Evolutionary conservation across 1,140 invertebrate genomes (phyloP).

Genomic region (Nephotettix cincticeps): DNA sequence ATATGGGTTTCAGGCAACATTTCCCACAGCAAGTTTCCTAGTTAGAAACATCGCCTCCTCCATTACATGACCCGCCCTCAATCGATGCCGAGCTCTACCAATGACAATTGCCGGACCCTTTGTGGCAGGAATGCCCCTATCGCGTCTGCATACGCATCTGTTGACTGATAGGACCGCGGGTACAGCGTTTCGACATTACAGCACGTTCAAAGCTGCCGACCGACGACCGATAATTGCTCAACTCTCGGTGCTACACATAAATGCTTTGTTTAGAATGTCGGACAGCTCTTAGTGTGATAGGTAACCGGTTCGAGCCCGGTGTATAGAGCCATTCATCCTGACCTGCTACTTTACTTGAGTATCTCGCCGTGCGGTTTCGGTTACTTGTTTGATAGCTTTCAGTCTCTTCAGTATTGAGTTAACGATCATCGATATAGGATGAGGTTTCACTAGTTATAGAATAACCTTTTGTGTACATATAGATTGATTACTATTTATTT

Average conservation of each 20-base stretch:
- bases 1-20: no score
- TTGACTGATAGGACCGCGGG: slow-evolving; percentile 10
- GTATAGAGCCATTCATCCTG: not conserved
- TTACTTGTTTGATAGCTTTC: no score
- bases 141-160: not conserved
- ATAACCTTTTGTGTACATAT: no score
- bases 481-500: no score
- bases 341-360: not conserved
- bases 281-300: slow-evolving; percentile 15
- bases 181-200: slow-evolving; percentile 14
- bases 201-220: not conserved
- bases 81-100: no score
- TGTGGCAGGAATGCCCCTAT: not conserved
- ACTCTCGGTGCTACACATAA: slow-evolving; percentile 18
- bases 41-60: no score
- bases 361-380: no score
- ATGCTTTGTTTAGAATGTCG: slow-evolving; percentile 5
- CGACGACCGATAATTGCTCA: slow-evolving; percentile 1
- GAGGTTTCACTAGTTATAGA: no score
- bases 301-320: not conserved
- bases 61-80: no score
- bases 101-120: slow-evolving; percentile 2
- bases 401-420: no score
- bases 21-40: no score
- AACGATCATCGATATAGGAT: no score